Conservation (phyloP, 2,888 invertebrate genomes). For the Dryomyza anilis region DNA sequence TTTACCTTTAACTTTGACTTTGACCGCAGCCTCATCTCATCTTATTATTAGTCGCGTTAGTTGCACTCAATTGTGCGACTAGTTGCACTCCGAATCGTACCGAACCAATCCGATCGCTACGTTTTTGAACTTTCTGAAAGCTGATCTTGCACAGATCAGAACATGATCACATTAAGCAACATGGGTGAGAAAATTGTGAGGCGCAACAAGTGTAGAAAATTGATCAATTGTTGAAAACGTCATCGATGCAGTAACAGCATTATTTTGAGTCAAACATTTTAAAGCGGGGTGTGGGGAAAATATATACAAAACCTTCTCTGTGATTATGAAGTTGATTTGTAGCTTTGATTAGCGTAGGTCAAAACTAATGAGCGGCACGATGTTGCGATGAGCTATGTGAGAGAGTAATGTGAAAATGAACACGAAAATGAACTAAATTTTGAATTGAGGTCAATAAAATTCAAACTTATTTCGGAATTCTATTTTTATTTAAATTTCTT, state of each 20-base stretch:
- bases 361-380: constrained; percentile 20
- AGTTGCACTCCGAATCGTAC: constrained; percentile 16
- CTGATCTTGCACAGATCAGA: background rate
- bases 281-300: background rate
- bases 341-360: constrained; percentile 3
- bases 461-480: background rate
- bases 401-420: constrained; percentile 9
- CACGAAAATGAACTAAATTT: background rate
- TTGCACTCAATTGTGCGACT: constrained; percentile 17
- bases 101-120: constrained; percentile 35
- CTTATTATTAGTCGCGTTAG: constrained; percentile 15
- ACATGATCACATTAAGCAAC: no score
- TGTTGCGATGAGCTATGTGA: background rate
- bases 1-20: constrained; percentile 24
- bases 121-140: constrained; percentile 3
- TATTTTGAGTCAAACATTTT: background rate
- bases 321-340: constrained; percentile 4
- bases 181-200: constrained; percentile 18
- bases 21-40: constrained; percentile 26
- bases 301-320: background rate
- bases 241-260: constrained; percentile 19
- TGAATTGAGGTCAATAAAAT: background rate
- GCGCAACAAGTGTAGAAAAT: constrained; percentile 20
- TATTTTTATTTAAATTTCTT: background rate
- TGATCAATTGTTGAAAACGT: constrained; percentile 19